Percentiles rank a stretch among this genome's conserved stretches.
Evolutionary conservation across 2,888 invertebrate species (phyloP).

Genomic region (Zelleria hepariella): DNA sequence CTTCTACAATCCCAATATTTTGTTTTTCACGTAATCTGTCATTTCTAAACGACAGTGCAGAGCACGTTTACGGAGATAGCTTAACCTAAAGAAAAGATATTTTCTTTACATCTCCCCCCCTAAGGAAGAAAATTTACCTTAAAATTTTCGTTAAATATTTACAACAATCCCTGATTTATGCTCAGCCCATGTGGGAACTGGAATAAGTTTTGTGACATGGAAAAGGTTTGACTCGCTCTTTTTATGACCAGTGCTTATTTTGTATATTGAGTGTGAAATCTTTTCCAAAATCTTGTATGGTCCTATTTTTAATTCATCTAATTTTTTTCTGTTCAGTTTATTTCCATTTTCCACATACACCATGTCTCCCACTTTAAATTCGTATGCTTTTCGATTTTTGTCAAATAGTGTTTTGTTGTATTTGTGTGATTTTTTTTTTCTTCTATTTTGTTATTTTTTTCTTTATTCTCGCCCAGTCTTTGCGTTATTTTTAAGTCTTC

Average conservation of each 20-base stretch:
- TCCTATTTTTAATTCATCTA: slow-evolving; percentile 10
- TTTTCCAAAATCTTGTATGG: slow-evolving; percentile 10
- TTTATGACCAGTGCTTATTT: slow-evolving; percentile 6
- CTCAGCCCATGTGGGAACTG: not conserved
- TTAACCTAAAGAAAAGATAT: too few species aligned
- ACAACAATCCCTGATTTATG: not conserved
- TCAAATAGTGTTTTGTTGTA: not conserved
- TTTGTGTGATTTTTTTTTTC: not conserved
- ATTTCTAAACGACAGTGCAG: too few species aligned
- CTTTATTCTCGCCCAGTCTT: not conserved
- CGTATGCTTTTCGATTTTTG: not conserved
- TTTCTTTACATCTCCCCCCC: slow-evolving; percentile 2
- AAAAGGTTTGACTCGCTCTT: not conserved
- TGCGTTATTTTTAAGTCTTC: slow-evolving; percentile 9
- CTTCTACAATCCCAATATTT: too few species aligned
- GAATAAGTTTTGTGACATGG: not conserved
- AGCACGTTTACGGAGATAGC: too few species aligned
- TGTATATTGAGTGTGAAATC: slow-evolving; percentile 10
- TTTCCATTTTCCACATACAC: slow-evolving; percentile 22
- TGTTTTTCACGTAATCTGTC: too few species aligned
- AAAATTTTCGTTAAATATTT: not conserved
- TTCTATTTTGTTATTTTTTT: not conserved
- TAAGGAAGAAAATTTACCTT: not conserved
- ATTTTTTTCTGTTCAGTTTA: slow-evolving; percentile 5
- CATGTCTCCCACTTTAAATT: slow-evolving; percentile 1